phyloP scores from a whole-genome alignment of 2,797 vertebrate species.

The Momotus momota region DNA sequence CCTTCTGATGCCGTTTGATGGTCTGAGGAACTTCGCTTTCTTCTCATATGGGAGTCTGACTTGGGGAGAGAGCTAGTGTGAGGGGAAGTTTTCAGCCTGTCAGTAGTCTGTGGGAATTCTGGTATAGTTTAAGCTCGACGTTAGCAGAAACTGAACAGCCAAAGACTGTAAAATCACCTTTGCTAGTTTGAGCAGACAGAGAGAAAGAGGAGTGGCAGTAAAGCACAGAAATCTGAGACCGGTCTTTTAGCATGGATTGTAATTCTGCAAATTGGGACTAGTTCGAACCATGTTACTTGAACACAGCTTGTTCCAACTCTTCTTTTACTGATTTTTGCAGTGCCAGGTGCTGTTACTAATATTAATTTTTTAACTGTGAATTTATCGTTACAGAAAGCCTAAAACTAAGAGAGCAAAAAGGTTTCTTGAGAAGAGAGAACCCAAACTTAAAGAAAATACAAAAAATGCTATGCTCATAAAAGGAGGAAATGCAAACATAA shows the following conservation, averaged over 20 bases:
- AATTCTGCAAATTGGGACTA: neutral
- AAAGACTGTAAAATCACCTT: neutral
- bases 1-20: fast-evolving
- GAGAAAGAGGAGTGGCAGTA: neutral
- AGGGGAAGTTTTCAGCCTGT: neutral
- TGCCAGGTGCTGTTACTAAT: neutral
- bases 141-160: neutral
- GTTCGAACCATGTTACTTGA: neutral
- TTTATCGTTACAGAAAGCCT: constrained; percentile 85
- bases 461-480: constrained; percentile 95
- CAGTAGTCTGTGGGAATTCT: neutral
- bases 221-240: neutral
- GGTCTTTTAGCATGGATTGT: neutral
- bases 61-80: neutral
- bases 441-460: constrained; percentile 89
- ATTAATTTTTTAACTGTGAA: neutral
- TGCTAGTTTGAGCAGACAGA: neutral
- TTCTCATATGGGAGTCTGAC: neutral
- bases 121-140: neutral
- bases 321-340: neutral
- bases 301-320: neutral
- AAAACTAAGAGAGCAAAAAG: constrained; percentile 94
- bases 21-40: neutral
- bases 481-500: constrained; percentile 90
- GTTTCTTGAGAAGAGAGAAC: constrained; percentile 89